Base-by-base conservation (phyloP, 2,888 invertebrate genomes). In the Clepsis dumicolana region DNA sequence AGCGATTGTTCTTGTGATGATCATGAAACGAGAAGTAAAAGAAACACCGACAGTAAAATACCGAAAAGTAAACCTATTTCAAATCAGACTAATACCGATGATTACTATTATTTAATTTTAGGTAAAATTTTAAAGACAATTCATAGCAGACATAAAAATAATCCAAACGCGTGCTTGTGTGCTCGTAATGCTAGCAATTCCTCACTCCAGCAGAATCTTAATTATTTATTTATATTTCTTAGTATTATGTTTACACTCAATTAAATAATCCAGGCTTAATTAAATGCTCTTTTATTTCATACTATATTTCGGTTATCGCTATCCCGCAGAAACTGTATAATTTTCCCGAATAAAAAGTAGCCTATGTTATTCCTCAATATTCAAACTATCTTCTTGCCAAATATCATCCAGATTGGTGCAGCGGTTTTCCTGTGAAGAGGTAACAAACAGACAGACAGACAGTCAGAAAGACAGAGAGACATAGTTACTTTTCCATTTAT, bases 51-150 rank as follows among this genome's bases (percentile, higher is more conserved):
- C 21, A 41, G 59, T 38, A 73, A 64, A 29, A 63, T 66, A 53
- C 53, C 35, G 25, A 72, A 16, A 70, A 18, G 52, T 68, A 59
- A 59, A 12, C 48, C 50, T 24, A 64, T 24, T 64, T 67, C 64
- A 74, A 63, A 54, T 50, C 70, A 16, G 18, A 80, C n/a, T 29
- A 50, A 79, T 80, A 82, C 83, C 65, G 78, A 81, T 1, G 82
- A 84, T 67, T 71, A 84, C 16, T 85, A 77, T 72, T 81, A 82
- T 70, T 73, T 78, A 50, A 75, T 83, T 27, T 69, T 84, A 25
- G 73, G 74, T 25, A 83, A 80, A 79, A 74, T 83, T 21, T 74
- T 78, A 60, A 63, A 73, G 29, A 73, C 60, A 79, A 72, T 77
- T 73, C 74, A 60, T 35, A 71, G 72, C 25, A 75, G 66, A 38